Evolutionary conservation across 2,797 vertebrate genomes (phyloP).

Genomic region (Paedocypris micromegethes): DNA sequence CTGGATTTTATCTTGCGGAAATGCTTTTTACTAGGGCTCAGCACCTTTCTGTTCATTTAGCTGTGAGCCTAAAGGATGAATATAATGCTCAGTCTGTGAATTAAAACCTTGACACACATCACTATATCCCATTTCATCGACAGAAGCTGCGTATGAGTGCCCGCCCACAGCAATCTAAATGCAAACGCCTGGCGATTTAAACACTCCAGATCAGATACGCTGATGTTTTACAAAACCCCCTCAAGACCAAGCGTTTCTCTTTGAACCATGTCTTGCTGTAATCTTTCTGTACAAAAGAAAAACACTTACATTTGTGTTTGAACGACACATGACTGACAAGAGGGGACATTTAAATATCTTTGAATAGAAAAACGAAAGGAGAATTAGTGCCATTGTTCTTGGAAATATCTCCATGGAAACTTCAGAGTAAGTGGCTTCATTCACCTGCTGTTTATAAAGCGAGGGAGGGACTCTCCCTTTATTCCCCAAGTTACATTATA

Average conservation of each 20-base stretch:
- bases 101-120: slow-evolving; percentile 24
- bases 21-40: slow-evolving; percentile 8
- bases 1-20: too few species aligned
- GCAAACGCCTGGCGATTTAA: slow-evolving; percentile 16
- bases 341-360: slow-evolving; percentile 29
- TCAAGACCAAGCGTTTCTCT: background rate
- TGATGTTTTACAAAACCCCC: slow-evolving; percentile 5
- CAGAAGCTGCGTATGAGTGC: background rate
- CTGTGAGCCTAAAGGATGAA: slow-evolving; percentile 1
- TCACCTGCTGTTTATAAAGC: slow-evolving; percentile 9
- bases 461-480: background rate
- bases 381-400: slow-evolving; percentile 21
- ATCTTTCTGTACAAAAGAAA: slow-evolving; percentile 7
- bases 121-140: slow-evolving; percentile 4
- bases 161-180: slow-evolving; percentile 26
- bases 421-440: slow-evolving; percentile 13
- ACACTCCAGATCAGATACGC: slow-evolving; percentile 17
- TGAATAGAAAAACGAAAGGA: slow-evolving; percentile 38
- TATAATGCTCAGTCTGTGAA: slow-evolving; percentile 9
- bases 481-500: slow-evolving; percentile 17
- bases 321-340: slow-evolving; percentile 8
- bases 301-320: slow-evolving; percentile 21
- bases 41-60: slow-evolving; percentile 22
- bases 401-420: slow-evolving; percentile 44
- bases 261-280: background rate